phyloP scores from a whole-genome alignment of 2,797 vertebrate species.

The Xenopus petersii region DNA sequence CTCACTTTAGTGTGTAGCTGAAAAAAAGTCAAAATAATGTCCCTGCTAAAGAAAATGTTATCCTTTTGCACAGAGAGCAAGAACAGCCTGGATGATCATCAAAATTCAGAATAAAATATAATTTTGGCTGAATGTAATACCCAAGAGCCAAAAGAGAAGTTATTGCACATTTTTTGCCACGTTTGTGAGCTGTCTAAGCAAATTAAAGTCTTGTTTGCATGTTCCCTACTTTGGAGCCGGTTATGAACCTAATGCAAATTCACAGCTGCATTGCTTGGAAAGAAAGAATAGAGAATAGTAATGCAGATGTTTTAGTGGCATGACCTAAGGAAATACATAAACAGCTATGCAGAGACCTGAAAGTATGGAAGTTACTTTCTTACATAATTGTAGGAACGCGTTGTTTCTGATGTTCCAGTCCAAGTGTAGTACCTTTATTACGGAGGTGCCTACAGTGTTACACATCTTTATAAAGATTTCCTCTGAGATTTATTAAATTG shows the following conservation, averaged over 20 bases:
- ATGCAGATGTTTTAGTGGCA: background rate
- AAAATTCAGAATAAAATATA: too few species aligned
- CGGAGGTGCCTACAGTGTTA: constrained; percentile 10
- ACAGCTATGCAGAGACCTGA: background rate
- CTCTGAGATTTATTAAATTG: constrained; percentile 20
- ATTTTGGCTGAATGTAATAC: too few species aligned
- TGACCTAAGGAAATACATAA: background rate
- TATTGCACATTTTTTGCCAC: constrained; percentile 6
- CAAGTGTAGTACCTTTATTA: constrained; percentile 3
- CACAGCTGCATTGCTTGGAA: constrained; percentile 17
- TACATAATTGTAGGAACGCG: constrained; percentile 7
- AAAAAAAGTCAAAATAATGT: too few species aligned
- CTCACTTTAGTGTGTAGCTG: too few species aligned
- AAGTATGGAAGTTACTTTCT: background rate
- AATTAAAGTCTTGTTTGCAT: constrained; percentile 31
- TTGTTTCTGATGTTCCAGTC: background rate
- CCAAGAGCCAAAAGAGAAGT: constrained; percentile 1
- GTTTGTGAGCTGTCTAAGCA: constrained; percentile 21
- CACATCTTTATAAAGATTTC: constrained; percentile 10
- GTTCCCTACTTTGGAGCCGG: constrained; percentile 29
- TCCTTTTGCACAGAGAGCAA: too few species aligned
- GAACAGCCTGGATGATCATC: too few species aligned
- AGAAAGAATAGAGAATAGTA: background rate
- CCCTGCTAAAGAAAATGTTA: too few species aligned
- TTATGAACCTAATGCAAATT: constrained; percentile 10